Evolutionary conservation across 1,140 invertebrate genomes (phyloP).

Genomic region (Lutraria rhynchaena): DNA sequence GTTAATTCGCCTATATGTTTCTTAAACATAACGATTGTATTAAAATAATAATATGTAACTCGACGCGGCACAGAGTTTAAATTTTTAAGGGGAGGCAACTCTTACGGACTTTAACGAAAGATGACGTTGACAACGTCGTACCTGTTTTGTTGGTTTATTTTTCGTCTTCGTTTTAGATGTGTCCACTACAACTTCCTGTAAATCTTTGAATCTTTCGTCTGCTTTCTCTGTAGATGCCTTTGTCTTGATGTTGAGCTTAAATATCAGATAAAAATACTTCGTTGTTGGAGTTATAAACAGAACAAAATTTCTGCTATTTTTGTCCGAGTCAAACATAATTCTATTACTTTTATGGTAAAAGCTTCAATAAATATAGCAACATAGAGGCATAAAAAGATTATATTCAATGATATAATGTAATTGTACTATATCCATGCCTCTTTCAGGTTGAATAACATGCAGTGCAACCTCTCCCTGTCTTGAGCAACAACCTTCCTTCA

Average conservation of each 20-base stretch:
- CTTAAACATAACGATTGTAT: neutral
- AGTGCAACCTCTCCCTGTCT: too few species aligned
- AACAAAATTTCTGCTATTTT: too few species aligned
- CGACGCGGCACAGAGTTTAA: neutral
- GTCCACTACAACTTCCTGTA: constrained; percentile 20
- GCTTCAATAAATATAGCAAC: too few species aligned
- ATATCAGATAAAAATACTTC: too few species aligned
- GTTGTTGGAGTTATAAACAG: too few species aligned
- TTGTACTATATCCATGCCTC: too few species aligned
- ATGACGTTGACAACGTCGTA: neutral
- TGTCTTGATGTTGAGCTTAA: constrained; percentile 53
- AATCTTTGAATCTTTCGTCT: constrained; percentile 46
- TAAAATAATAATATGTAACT: neutral
- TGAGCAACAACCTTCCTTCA: too few species aligned
- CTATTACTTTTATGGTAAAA: too few species aligned
- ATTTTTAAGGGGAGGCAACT: neutral
- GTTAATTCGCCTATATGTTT: neutral
- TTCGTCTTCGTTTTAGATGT: constrained; percentile 10
- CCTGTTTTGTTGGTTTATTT: constrained; percentile 22
- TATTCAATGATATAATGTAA: too few species aligned
- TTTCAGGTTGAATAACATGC: too few species aligned
- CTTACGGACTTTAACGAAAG: neutral
- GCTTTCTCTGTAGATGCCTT: constrained; percentile 41
- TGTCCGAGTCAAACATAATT: too few species aligned
- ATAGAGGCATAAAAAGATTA: too few species aligned